phyloP scores from a whole-genome alignment of 2,113 vertebrate genomes.

The Plectropomus leopardus region DNA sequence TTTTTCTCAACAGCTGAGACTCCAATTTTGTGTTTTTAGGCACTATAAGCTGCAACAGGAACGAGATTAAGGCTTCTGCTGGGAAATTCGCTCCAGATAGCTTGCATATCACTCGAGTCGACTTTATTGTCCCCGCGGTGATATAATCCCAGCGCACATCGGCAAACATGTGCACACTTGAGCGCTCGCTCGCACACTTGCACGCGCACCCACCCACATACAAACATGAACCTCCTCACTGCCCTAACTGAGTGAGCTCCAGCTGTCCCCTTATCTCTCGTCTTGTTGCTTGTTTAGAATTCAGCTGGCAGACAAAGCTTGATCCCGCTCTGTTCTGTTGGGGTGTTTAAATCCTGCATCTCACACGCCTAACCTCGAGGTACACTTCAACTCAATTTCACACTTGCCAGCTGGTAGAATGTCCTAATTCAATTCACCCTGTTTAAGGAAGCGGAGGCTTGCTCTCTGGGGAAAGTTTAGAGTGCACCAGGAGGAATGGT shows the following conservation, averaged over 20 bases:
- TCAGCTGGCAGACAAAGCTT: constrained; percentile 54
- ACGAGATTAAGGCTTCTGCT: constrained; percentile 69
- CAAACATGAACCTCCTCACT: constrained; percentile 48
- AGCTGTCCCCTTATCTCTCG: constrained; percentile 64
- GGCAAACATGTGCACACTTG: constrained; percentile 45
- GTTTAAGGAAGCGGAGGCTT: constrained; percentile 75
- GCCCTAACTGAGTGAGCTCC: constrained; percentile 43
- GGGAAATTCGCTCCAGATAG: constrained; percentile 68
- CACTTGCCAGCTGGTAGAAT: constrained; percentile 78
- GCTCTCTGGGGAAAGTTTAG: constrained; percentile 74
- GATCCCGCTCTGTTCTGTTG: constrained; percentile 60
- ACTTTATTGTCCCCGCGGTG: constrained; percentile 72
- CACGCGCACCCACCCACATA: constrained; percentile 53
- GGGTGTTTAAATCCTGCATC: constrained; percentile 74
- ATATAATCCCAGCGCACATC: constrained; percentile 64
- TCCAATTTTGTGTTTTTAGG: constrained; percentile 58
- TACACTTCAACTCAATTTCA: constrained; percentile 83
- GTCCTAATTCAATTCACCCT: constrained; percentile 84
- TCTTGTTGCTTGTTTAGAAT: constrained; percentile 73
- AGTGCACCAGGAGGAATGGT: constrained; percentile 54
- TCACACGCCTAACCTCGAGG: constrained; percentile 73
- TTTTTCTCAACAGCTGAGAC: constrained; percentile 60
- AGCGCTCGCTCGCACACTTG: constrained; percentile 41
- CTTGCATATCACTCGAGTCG: constrained; percentile 68
- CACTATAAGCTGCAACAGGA: constrained; percentile 53